phyloP scores from a whole-genome alignment of 2,888 invertebrate species.

The Belgica antarctica region DNA sequence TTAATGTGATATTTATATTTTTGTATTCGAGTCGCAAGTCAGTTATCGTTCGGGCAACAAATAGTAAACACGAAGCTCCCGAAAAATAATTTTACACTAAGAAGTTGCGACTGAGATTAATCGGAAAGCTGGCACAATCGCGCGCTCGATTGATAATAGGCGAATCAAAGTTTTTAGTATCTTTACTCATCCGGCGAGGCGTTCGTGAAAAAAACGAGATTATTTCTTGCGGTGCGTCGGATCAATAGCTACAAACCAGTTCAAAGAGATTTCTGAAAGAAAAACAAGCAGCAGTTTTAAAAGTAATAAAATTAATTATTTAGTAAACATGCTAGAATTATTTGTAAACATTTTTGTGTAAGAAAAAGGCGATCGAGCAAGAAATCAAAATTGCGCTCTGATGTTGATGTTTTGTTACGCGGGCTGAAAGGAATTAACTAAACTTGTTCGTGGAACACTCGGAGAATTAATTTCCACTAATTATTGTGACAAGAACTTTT shows the following conservation, averaged over 20 bases:
- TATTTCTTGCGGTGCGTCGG: slow-evolving; percentile 3
- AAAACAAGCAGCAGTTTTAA: slow-evolving; percentile 29
- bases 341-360: slow-evolving; percentile 45
- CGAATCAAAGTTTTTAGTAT: too few species aligned
- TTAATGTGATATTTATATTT: slow-evolving; percentile 40
- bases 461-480: slow-evolving; percentile 33
- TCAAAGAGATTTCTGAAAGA: slow-evolving; percentile 3
- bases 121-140: neutral
- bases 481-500: slow-evolving; percentile 40
- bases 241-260: slow-evolving; percentile 18
- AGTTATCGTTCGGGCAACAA: slow-evolving; percentile 45
- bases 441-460: neutral
- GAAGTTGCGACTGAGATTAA: neutral
- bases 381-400: slow-evolving; percentile 1
- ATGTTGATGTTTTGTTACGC: slow-evolving; percentile 22
- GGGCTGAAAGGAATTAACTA: slow-evolving; percentile 1
- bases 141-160: slow-evolving; percentile 10
- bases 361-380: slow-evolving; percentile 33
- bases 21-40: slow-evolving; percentile 44
- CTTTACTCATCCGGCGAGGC: too few species aligned
- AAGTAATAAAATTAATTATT: slow-evolving; percentile 44
- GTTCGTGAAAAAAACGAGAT: too few species aligned
- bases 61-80: slow-evolving; percentile 46
- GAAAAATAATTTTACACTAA: too few species aligned
- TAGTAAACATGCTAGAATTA: slow-evolving; percentile 46